Evolutionary conservation across 2,113 vertebrate species (phyloP), one percentile per base, ranked within the genome.

Genomic region (Tetrax tetrax): DNA sequence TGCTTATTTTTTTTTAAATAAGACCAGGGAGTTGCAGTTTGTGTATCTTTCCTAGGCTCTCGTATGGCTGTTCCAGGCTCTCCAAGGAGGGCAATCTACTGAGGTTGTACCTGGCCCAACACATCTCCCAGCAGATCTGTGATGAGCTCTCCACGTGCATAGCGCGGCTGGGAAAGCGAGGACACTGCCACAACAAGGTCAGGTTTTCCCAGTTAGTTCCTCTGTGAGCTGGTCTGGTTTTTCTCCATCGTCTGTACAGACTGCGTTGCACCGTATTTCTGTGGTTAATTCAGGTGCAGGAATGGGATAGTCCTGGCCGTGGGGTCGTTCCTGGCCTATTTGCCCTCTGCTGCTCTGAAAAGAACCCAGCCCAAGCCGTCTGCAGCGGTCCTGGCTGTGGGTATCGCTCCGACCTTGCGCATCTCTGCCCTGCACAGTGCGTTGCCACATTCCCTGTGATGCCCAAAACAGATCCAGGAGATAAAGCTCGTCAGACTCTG

Each of bases 311-410:
- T 25, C 43, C 56, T 93, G 65, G 37, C 69, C 1, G 0, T 14
- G 23, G 56, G 43, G 24, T 75, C 43, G 57, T 75, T 31, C 56
- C 61, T 75, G 61, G 33, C 41, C 51, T n/a, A 15, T 69, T 85
- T 43, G 50, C 54, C 18, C 35, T 74, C 27, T 43, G 15, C 54
- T 75, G 80, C 54, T 61, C 60, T 25, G 20, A 61, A 56, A 66
- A 43, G 7, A 53, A 13, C 53, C 8, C 2, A 48, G 51, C 65
- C 53, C 38, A 50, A 50, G 38, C 1, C 1, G 9, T 1, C 1
- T 17, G 53, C 12, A 29, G 43, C 60, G 17, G n/a, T 14, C 78
- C 72, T 60, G 51, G 57, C 25, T 65, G 70, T 1, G 5, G 9
- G 13, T 48, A 28, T 35, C 53, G 3, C 38, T 23, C 47, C 1